Conservation (phyloP, 2,888 invertebrate species). For the Eupeodes luniger region DNA sequence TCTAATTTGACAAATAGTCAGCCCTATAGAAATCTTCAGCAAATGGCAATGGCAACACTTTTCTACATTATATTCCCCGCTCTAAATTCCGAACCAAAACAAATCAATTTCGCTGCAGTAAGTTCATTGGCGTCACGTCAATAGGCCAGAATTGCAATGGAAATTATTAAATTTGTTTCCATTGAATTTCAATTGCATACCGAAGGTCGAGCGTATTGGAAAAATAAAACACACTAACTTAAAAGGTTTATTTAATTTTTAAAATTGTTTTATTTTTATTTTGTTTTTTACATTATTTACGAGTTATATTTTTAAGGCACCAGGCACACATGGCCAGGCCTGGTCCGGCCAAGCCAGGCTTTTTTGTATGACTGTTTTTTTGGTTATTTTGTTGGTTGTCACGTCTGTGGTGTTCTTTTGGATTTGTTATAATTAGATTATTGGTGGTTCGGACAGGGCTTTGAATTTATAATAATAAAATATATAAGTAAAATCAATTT, state of each 20-base stretch:
- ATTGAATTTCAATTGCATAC: slow-evolving; percentile 39
- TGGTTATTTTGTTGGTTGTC: slow-evolving; percentile 22
- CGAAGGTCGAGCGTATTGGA: background rate
- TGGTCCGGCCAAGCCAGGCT: no score
- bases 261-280: slow-evolving; percentile 25
- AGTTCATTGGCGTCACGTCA: slow-evolving; percentile 1
- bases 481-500: slow-evolving; percentile 38
- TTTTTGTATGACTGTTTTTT: background rate
- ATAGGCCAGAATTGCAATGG: background rate
- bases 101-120: slow-evolving; percentile 52
- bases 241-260: slow-evolving; percentile 56
- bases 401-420: slow-evolving; percentile 37
- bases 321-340: background rate
- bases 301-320: no score
- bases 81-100: slow-evolving; percentile 22
- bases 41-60: background rate
- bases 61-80: background rate
- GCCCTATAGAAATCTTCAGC: background rate
- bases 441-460: slow-evolving; percentile 54
- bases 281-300: no score
- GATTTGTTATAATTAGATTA: slow-evolving; percentile 69
- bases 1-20: background rate
- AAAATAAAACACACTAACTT: slow-evolving; percentile 25
- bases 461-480: background rate
- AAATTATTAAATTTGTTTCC: slow-evolving; percentile 26